A percentile compares a stretch with the other conserved stretches of the same genome.
phyloP scores from a whole-genome alignment of 2,797 vertebrate genomes.

The Bovichtus variegatus region DNA sequence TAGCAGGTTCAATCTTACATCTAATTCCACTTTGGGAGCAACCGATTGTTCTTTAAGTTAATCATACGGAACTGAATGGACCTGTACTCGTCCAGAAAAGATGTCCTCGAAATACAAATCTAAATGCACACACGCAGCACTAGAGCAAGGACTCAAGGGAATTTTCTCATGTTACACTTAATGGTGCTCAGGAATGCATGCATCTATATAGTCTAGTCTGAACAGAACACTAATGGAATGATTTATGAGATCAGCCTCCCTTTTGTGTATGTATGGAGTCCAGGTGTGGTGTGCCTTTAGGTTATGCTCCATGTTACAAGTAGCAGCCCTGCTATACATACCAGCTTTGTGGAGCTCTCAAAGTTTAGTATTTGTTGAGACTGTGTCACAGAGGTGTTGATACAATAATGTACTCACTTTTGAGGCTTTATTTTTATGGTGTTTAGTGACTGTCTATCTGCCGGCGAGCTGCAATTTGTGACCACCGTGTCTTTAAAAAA shows the following conservation, averaged over 20 bases:
- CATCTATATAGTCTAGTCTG: neutral
- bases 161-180: neutral
- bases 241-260: neutral
- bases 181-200: neutral
- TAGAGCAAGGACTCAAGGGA: neutral
- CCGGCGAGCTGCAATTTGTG: neutral
- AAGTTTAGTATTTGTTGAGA: conserved; percentile 36
- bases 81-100: no score
- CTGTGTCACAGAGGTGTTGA: conserved; percentile 34
- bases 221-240: neutral
- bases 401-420: conserved; percentile 14
- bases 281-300: neutral
- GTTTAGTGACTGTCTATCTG: neutral
- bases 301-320: neutral
- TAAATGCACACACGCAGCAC: neutral
- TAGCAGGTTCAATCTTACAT: no score
- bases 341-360: neutral
- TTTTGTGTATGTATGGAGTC: neutral
- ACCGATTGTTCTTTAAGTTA: no score
- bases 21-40: no score
- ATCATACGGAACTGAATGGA: no score
- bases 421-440: neutral
- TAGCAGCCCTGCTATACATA: conserved; percentile 32
- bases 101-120: neutral
- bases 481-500: neutral